Evolutionary conservation across 1,140 invertebrate species (phyloP).

Genomic region (Trichoplusia ni): DNA sequence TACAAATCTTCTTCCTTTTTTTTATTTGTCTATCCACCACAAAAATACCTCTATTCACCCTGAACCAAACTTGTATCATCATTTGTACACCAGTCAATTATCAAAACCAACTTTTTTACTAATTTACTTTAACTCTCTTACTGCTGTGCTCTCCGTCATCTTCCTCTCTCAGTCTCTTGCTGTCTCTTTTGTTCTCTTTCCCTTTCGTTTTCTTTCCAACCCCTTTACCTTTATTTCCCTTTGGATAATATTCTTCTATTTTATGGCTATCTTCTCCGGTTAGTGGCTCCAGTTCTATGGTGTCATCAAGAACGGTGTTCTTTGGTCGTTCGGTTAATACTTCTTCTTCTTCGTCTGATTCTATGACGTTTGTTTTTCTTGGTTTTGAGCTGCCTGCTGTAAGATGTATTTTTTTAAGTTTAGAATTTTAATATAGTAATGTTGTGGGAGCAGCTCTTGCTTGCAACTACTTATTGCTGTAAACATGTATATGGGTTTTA

Average conservation of each 20-base stretch:
- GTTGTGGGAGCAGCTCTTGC: too few species aligned
- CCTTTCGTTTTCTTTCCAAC: slow-evolving; percentile 49
- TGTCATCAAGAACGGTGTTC: slow-evolving; percentile 51
- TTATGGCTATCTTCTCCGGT: slow-evolving; percentile 57
- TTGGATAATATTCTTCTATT: slow-evolving; percentile 65
- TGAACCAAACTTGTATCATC: too few species aligned
- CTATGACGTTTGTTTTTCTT: slow-evolving; percentile 51
- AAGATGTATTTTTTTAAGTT: slow-evolving; percentile 26
- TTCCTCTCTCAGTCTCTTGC: slow-evolving; percentile 48
- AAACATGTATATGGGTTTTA: too few species aligned
- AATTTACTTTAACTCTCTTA: slow-evolving; percentile 53
- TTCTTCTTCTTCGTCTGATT: slow-evolving; percentile 58
- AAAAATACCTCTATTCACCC: too few species aligned
- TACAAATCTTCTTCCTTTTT: too few species aligned
- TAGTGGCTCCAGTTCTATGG: slow-evolving; percentile 48
- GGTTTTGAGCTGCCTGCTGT: slow-evolving; percentile 48
- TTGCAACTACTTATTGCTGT: too few species aligned
- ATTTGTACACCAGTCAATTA: neutral
- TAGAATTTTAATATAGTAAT: neutral
- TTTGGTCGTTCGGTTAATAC: slow-evolving; percentile 38
- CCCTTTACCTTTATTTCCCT: slow-evolving; percentile 57
- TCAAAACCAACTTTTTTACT: neutral
- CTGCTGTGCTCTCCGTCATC: slow-evolving; percentile 45
- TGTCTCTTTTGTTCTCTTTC: slow-evolving; percentile 53
- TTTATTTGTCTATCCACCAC: too few species aligned